Evolutionary conservation across 1,140 invertebrate genomes (phyloP).

Genomic region (Elymnias hypermnestra): DNA sequence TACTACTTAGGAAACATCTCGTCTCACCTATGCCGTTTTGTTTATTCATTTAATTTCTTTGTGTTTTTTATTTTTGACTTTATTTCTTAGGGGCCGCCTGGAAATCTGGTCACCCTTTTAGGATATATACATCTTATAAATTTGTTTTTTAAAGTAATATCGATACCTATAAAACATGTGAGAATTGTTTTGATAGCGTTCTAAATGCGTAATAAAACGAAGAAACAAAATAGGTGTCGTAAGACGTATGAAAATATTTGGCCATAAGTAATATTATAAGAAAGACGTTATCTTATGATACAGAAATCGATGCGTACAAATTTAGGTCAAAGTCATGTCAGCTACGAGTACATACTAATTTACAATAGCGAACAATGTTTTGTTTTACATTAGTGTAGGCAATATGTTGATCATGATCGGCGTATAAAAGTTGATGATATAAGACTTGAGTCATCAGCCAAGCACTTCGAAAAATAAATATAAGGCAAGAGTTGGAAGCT

Average conservation of each 20-base stretch:
- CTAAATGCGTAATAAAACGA: neutral
- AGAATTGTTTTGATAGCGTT: constrained; percentile 1
- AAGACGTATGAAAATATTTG: too few species aligned
- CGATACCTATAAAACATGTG: too few species aligned
- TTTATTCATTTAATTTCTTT: too few species aligned
- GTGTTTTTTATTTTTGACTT: too few species aligned
- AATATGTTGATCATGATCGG: constrained; percentile 14
- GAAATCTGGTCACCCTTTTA: too few species aligned
- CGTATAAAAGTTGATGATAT: constrained; percentile 10
- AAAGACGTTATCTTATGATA: constrained; percentile 14
- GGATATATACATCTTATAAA: too few species aligned
- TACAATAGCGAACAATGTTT: constrained; percentile 21
- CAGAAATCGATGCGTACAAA: constrained; percentile 9
- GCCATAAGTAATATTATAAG: too few species aligned
- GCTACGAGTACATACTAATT: constrained; percentile 8
- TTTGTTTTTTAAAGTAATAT: too few species aligned
- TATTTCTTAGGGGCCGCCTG: too few species aligned
- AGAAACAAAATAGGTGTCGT: neutral
- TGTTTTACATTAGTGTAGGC: constrained; percentile 16
- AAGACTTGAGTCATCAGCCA: constrained; percentile 10
- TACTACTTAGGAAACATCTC: too few species aligned
- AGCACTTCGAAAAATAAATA: constrained; percentile 9
- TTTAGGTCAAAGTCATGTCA: constrained; percentile 26
- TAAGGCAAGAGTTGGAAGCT: constrained; percentile 24
- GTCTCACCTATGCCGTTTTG: too few species aligned